Conservation (phyloP, 53 echinoderm and acorn worm species). For the Henricia sp. region DNA sequence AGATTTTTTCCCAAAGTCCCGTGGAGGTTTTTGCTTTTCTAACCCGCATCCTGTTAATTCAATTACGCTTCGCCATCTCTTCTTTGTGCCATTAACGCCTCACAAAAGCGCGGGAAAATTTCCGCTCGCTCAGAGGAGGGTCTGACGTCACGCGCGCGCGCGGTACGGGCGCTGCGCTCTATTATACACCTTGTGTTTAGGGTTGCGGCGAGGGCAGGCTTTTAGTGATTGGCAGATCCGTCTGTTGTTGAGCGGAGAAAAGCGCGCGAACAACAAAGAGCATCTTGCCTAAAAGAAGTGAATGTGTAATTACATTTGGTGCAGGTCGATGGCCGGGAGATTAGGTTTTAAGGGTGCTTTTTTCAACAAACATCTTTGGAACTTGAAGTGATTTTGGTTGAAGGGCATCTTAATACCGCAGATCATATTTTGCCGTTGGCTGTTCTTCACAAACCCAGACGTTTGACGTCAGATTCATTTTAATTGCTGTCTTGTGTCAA, state of each 20-base stretch:
- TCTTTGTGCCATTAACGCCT: not conserved
- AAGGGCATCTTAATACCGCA: not conserved
- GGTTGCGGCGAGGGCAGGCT: not conserved
- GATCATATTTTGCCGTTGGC: too few relatives aligned
- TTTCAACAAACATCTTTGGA: not conserved
- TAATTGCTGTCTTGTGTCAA: too few relatives aligned
- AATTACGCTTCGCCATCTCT: not conserved
- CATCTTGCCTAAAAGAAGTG: slow-evolving; percentile 31
- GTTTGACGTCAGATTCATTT: too few relatives aligned
- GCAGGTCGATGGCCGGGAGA: slow-evolving; percentile 40
- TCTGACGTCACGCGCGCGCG: not conserved
- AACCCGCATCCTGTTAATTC: slow-evolving; percentile 20
- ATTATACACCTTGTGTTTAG: too few relatives aligned
- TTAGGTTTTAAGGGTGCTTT: not conserved
- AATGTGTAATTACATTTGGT: slow-evolving; percentile 26
- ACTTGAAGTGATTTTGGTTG: not conserved
- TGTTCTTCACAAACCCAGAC: too few relatives aligned
- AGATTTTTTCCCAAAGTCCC: too few relatives aligned
- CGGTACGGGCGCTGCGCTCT: too few relatives aligned
- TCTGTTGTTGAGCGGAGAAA: not conserved
- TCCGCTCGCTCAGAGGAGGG: not conserved
- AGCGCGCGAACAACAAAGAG: slow-evolving; percentile 12
- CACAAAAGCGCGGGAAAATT: not conserved
- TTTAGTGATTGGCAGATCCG: not conserved
- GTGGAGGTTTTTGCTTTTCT: not conserved